These are phyloP conservation scores for Hyppa rectilinea DNA, from an alignment of 2,888 invertebrate species.

Conservation along the genomic window DNA sequence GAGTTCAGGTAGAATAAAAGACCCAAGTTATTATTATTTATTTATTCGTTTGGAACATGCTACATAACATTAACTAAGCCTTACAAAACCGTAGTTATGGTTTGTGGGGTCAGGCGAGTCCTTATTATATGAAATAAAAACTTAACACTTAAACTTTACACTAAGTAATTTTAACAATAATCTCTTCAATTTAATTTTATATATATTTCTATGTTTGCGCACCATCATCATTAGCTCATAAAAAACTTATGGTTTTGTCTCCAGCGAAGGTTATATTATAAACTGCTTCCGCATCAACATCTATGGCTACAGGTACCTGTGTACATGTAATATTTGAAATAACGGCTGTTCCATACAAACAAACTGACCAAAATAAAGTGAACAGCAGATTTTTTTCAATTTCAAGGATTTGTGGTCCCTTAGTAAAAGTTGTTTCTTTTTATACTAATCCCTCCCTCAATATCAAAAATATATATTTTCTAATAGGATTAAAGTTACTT, in stretches of 20 bases:
- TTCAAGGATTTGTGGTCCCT: background rate
- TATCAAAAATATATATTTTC: background rate
- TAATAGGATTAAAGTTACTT: background rate
- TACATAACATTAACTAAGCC: too few species aligned
- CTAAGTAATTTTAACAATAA: too few species aligned
- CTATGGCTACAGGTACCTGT: background rate
- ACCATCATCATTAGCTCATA: background rate
- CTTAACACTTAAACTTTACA: too few species aligned
- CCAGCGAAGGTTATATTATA: background rate
- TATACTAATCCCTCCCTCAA: background rate
- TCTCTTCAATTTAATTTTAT: too few species aligned
- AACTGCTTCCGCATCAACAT: background rate
- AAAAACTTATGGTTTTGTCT: background rate
- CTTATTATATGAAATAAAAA: too few species aligned
- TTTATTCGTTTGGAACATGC: too few species aligned
- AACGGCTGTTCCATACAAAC: background rate
- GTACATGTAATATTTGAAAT: background rate
- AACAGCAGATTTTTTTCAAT: background rate
- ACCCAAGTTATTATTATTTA: too few species aligned
- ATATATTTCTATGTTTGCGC: too few species aligned
- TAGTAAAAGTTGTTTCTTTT: background rate
- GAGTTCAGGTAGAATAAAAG: too few species aligned
- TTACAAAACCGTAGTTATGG: too few species aligned
- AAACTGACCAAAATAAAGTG: background rate
- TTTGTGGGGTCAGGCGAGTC: too few species aligned